A percentile compares a stretch with the other conserved stretches of the same genome.
Conservation (phyloP, 1,140 invertebrate genomes). For the Pseudomyrmex flavicornis region DNA sequence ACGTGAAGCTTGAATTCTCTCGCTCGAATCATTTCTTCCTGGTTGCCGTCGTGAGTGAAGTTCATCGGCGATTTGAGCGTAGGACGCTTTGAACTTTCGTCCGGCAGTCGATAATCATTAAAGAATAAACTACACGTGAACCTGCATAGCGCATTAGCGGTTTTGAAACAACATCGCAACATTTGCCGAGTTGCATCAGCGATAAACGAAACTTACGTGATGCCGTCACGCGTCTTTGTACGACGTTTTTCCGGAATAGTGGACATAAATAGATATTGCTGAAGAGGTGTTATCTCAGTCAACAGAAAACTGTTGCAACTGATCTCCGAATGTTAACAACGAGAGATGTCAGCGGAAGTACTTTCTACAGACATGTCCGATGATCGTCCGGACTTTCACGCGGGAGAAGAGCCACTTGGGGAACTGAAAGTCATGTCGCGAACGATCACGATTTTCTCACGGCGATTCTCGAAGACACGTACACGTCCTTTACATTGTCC, state of each 20-base stretch:
- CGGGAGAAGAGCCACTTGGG: conserved; percentile 23
- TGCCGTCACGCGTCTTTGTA: conserved; percentile 19
- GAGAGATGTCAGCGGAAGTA: conserved; percentile 20
- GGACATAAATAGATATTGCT: neutral
- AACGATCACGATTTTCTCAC: conserved; percentile 57
- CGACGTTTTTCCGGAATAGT: conserved; percentile 19
- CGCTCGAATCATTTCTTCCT: conserved; percentile 1
- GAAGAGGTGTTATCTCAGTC: neutral
- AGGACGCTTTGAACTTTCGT: conserved; percentile 31
- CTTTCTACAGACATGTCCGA: conserved; percentile 63
- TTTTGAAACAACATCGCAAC: conserved; percentile 31
- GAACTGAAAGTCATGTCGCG: conserved; percentile 69
- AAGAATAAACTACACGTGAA: neutral
- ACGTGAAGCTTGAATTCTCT: neutral
- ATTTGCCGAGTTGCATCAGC: conserved; percentile 20
- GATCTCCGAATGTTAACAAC: conserved; percentile 60
- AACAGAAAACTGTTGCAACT: conserved; percentile 37
- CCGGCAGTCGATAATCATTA: conserved; percentile 9
- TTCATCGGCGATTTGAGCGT: conserved; percentile 25
- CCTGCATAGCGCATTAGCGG: neutral
- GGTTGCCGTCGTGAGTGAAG: conserved; percentile 14
- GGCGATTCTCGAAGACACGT: neutral
- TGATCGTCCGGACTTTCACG: conserved; percentile 66
- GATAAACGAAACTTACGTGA: neutral
- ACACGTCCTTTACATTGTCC: conserved; percentile 24